Conservation (phyloP, 2,888 invertebrate genomes). For the Drosophila limbata region DNA sequence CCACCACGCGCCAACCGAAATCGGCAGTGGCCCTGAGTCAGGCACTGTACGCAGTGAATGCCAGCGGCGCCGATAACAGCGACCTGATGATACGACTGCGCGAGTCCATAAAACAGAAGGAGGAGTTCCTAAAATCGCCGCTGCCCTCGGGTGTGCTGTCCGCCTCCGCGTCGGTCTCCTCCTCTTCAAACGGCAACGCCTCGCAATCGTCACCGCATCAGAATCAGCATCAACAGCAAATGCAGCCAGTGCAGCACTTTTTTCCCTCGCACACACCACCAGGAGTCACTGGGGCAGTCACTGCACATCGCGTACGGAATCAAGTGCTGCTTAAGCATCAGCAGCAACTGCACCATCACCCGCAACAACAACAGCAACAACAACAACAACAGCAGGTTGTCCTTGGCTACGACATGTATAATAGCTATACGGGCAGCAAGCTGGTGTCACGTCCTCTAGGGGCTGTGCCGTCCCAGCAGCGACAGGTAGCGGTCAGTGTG, state of each 20-base stretch:
- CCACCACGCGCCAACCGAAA: slow-evolving; percentile 66
- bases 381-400: slow-evolving; percentile 64
- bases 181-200: slow-evolving; percentile 41
- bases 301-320: slow-evolving; percentile 45
- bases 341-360: slow-evolving; percentile 45
- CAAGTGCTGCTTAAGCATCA: slow-evolving; percentile 54
- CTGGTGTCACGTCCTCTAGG: slow-evolving; percentile 61
- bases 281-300: slow-evolving; percentile 21
- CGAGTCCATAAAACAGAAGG: slow-evolving; percentile 95
- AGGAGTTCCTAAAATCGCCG: slow-evolving; percentile 93
- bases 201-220: slow-evolving; percentile 49
- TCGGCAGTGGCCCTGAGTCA: slow-evolving; percentile 56
- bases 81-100: slow-evolving; percentile 90
- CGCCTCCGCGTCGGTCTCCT: slow-evolving; percentile 35
- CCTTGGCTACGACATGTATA: slow-evolving; percentile 82
- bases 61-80: slow-evolving; percentile 66
- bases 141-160: slow-evolving; percentile 63
- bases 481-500: slow-evolving; percentile 59
- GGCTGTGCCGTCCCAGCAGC: slow-evolving; percentile 46
- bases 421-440: slow-evolving; percentile 70
- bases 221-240: slow-evolving; percentile 42
- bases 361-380: slow-evolving; percentile 55
- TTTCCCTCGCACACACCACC: slow-evolving; percentile 66
- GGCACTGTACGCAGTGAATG: slow-evolving; percentile 58
- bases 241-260: slow-evolving; percentile 61